These are phyloP conservation scores for Squalus acanthias DNA, from an alignment of 2,797 vertebrate species.

Conservation along the genomic window DNA sequence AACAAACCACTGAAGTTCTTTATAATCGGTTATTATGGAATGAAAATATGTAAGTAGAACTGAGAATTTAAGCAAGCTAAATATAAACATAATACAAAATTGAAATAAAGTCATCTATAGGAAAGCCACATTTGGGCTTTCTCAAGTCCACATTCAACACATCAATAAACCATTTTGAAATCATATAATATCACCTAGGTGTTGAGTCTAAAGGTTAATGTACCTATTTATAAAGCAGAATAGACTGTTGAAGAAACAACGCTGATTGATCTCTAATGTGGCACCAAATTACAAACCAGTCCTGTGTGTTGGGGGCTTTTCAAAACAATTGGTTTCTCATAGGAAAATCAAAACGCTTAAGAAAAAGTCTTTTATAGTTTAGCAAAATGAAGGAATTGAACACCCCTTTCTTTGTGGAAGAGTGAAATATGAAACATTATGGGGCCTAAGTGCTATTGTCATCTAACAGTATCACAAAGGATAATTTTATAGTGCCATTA, in stretches of 20 bases:
- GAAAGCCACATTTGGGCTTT: not conserved
- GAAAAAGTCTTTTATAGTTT: not conserved
- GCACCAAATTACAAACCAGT: not conserved
- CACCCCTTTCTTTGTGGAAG: not conserved
- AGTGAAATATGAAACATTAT: not conserved
- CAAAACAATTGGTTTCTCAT: not conserved
- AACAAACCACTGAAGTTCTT: not conserved
- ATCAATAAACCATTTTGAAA: constrained; percentile 26
- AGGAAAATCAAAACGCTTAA: not conserved
- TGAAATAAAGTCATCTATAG: constrained; percentile 14
- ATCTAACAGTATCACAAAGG: not conserved
- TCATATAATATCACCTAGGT: not conserved
- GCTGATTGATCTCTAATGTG: not conserved
- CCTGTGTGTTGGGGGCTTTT: not conserved
- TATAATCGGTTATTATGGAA: constrained; percentile 18
- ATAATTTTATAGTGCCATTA: constrained; percentile 6
- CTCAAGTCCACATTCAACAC: constrained; percentile 21
- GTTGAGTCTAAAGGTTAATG: constrained; percentile 2
- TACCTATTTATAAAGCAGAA: not conserved
- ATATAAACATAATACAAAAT: constrained; percentile 13
- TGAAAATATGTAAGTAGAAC: not conserved
- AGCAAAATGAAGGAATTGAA: not conserved
- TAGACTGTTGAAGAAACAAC: not conserved
- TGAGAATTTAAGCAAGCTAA: not conserved
- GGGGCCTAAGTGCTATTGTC: not conserved